Percentiles rank a stretch among this genome's conserved stretches.
phyloP scores from a whole-genome alignment of 2,888 invertebrate genomes.

The Drosophila dives region DNA sequence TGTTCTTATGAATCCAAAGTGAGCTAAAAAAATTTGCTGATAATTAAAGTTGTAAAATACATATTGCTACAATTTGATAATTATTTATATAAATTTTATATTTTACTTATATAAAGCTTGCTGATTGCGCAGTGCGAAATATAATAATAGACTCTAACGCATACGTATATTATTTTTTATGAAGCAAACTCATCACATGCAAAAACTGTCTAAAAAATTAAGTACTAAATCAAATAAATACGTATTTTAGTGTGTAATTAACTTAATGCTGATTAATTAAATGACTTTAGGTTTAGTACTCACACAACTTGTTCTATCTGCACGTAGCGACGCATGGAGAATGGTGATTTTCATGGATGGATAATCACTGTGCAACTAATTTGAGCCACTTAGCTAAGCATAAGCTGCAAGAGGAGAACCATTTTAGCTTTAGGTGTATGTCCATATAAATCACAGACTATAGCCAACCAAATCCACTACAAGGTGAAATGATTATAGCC shows the following conservation, averaged over 20 bases:
- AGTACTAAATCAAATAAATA: slow-evolving; percentile 12
- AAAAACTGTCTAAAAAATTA: slow-evolving; percentile 7
- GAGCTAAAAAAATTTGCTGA: neutral
- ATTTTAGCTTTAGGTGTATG: slow-evolving; percentile 44
- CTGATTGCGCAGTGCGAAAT: slow-evolving; percentile 30
- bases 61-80: neutral
- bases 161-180: neutral
- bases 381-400: slow-evolving; percentile 34
- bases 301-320: slow-evolving; percentile 28
- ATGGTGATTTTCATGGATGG: slow-evolving; percentile 8
- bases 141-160: neutral
- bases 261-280: neutral
- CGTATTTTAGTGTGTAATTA: neutral
- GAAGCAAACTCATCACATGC: slow-evolving; percentile 22
- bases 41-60: neutral
- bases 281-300: slow-evolving; percentile 29
- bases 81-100: neutral
- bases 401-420: slow-evolving; percentile 63
- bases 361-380: slow-evolving; percentile 23
- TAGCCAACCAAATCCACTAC: neutral
- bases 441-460: slow-evolving; percentile 1
- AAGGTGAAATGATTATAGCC: neutral
- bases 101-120: neutral
- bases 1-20: neutral
- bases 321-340: slow-evolving; percentile 23